These are phyloP conservation scores for Cheiracanthium punctorium DNA, from an alignment of 2,888 invertebrate species.

Conservation along the genomic window DNA sequence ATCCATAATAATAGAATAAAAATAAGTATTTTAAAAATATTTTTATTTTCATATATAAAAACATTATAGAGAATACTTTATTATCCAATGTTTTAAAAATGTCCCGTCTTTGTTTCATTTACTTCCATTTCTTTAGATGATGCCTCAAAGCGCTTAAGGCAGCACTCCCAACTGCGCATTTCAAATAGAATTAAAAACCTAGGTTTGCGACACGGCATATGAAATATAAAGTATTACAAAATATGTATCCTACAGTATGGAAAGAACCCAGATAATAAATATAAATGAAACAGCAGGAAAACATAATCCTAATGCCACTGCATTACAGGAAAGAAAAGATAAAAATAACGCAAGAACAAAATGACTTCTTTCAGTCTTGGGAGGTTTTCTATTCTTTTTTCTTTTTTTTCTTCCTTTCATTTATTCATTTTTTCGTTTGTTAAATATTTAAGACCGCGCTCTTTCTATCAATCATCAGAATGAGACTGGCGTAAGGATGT, in stretches of 20 bases:
- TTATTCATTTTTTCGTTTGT: neutral
- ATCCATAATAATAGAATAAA: too few relatives aligned
- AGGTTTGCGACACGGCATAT: too few relatives aligned
- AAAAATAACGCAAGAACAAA: neutral
- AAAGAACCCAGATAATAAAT: neutral
- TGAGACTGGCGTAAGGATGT: neutral
- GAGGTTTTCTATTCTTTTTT: neutral
- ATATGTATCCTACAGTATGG: neutral
- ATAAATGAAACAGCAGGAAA: neutral
- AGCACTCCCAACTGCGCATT: too few relatives aligned
- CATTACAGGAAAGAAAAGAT: neutral
- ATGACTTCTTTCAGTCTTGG: neutral
- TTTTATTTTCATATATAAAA: too few relatives aligned
- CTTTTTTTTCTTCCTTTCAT: too few relatives aligned
- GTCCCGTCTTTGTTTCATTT: too few relatives aligned
- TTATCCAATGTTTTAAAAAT: too few relatives aligned
- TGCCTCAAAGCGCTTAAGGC: too few relatives aligned
- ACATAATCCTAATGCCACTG: neutral
- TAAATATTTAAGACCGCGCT: neutral
- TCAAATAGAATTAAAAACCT: too few relatives aligned
- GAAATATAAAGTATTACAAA: neutral
- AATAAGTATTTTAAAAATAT: too few relatives aligned
- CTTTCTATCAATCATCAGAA: neutral
- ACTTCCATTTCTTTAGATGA: too few relatives aligned
- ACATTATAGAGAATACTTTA: too few relatives aligned